Evolutionary conservation across 2,888 invertebrate species (phyloP).

Genomic region (Galerucella pusilla): DNA sequence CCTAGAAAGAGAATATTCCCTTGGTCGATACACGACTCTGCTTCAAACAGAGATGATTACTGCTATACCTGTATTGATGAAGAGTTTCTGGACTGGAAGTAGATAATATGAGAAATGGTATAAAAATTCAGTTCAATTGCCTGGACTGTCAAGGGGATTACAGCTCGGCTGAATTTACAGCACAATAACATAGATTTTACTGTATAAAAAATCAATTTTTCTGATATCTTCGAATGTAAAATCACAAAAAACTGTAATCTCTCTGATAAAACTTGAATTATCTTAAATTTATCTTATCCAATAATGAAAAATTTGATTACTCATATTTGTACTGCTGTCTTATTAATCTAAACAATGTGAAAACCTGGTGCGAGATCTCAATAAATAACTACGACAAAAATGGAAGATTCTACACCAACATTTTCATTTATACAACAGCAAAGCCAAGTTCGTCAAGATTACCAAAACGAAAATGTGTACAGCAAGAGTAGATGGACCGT

Average conservation of each 20-base stretch:
- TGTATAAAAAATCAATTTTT: neutral
- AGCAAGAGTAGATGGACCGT: neutral
- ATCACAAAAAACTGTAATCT: constrained; percentile 6
- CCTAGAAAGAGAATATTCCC: too few species aligned
- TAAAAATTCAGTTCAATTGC: too few species aligned
- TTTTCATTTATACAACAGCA: constrained; percentile 21
- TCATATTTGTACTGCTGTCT: neutral
- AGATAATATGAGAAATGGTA: too few species aligned
- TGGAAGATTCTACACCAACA: neutral
- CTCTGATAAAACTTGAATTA: constrained; percentile 3
- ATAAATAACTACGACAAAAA: neutral
- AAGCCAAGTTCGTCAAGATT: constrained; percentile 21
- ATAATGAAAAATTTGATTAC: constrained; percentile 2
- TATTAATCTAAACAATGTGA: constrained; percentile 16
- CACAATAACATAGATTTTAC: too few species aligned
- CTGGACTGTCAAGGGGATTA: too few species aligned
- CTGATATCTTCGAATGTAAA: neutral
- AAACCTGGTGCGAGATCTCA: neutral
- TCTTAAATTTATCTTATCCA: constrained; percentile 20
- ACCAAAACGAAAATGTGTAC: constrained; percentile 1
- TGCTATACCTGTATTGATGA: too few species aligned
- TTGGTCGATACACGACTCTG: too few species aligned
- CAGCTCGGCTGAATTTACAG: too few species aligned
- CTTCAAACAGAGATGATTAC: too few species aligned
- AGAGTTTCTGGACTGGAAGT: too few species aligned